Percentiles rank a stretch among this genome's conserved stretches.
These are phyloP conservation scores for Myotis brandtii DNA, from an alignment of 2,113 vertebrate genomes.

Conservation along the genomic window DNA sequence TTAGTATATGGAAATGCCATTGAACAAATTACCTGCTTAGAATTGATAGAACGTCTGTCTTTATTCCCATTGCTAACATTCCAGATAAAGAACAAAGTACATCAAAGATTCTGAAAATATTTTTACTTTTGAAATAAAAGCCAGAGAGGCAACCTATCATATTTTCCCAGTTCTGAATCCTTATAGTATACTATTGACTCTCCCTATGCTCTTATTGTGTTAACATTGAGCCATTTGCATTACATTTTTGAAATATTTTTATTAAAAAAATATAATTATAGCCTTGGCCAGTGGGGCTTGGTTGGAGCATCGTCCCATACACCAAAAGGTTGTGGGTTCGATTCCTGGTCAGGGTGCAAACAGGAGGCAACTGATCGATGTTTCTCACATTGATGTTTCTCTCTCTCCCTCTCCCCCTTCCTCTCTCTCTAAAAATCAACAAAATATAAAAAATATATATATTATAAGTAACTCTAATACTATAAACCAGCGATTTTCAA, in stretches of 20 bases:
- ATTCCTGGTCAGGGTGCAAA: not conserved
- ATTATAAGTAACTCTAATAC: not conserved
- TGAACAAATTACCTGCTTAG: constrained; percentile 14
- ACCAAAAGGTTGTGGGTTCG: not conserved
- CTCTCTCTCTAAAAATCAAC: not conserved
- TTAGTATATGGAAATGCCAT: not conserved
- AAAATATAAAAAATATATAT: not conserved
- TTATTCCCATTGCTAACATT: constrained; percentile 50
- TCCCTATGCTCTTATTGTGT: not conserved
- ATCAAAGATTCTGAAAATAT: constrained; percentile 20
- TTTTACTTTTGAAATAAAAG: constrained; percentile 56
- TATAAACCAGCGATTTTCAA: not conserved
- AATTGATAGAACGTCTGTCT: not conserved
- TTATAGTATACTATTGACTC: not conserved
- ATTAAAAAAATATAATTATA: constrained; percentile 23
- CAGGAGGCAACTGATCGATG: not conserved
- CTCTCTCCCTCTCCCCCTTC: not conserved
- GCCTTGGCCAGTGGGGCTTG: not conserved
- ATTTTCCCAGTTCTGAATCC: not conserved
- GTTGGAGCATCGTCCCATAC: not conserved
- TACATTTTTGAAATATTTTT: constrained; percentile 55
- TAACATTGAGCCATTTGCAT: not conserved
- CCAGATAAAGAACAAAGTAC: constrained; percentile 27
- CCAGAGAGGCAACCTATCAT: not conserved
- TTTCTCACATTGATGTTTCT: not conserved